Evolutionary conservation across 2,888 invertebrate genomes (phyloP).

Genomic region (Poecilus cupreus): DNA sequence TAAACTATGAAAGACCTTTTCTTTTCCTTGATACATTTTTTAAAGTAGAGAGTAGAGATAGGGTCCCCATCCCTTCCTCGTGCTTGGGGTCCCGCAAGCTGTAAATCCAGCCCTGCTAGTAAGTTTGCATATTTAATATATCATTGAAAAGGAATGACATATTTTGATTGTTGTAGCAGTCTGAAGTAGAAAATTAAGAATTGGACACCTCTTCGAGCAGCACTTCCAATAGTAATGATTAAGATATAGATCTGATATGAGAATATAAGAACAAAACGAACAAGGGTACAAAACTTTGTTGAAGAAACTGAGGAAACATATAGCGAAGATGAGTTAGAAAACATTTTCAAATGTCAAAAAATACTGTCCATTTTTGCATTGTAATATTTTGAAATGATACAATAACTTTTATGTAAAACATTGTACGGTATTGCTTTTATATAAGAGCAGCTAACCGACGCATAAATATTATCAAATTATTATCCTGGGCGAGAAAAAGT

Average conservation of each 20-base stretch:
- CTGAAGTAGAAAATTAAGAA: not conserved
- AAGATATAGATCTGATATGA: not conserved
- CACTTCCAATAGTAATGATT: not conserved
- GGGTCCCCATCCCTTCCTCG: too few species aligned
- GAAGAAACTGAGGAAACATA: constrained; percentile 36
- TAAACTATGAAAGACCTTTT: too few species aligned
- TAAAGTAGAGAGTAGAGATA: too few species aligned
- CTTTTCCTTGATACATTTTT: too few species aligned
- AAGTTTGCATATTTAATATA: too few species aligned
- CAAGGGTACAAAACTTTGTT: constrained; percentile 40
- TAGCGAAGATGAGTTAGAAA: constrained; percentile 54
- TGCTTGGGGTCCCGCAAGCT: too few species aligned
- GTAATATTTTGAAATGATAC: constrained; percentile 13
- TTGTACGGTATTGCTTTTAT: not conserved
- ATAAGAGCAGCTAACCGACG: constrained; percentile 26
- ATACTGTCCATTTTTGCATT: constrained; percentile 40
- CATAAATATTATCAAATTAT: constrained; percentile 51
- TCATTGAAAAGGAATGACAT: not conserved
- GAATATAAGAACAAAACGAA: not conserved
- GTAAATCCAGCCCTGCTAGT: too few species aligned
- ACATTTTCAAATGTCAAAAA: constrained; percentile 47
- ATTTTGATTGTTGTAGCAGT: not conserved
- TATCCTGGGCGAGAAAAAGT: constrained; percentile 56
- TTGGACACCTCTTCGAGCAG: too few species aligned
- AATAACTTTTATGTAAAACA: not conserved